A percentile compares a stretch with the other conserved stretches of the same genome.
Conservation (phyloP, 2,888 invertebrate species). For the Lycia hirtaria region DNA sequence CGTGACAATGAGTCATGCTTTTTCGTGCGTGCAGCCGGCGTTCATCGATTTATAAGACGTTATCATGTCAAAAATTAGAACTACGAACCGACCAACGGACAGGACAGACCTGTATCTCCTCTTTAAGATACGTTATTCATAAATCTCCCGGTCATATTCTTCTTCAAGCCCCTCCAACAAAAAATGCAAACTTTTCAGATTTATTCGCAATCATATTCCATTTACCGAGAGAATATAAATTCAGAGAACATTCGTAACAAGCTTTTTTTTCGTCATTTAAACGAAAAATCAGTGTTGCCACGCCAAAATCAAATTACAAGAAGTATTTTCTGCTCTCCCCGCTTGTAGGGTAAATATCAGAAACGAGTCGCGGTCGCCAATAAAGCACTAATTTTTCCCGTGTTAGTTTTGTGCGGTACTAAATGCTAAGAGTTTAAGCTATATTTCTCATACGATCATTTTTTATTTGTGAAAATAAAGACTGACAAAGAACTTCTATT, state of each 20-base stretch:
- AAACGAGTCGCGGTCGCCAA: conserved; percentile 65
- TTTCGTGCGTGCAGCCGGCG: too few relatives aligned
- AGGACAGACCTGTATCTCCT: too few relatives aligned
- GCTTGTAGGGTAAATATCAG: conserved; percentile 59
- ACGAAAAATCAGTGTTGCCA: conserved; percentile 19
- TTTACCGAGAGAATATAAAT: not conserved
- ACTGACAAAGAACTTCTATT: too few relatives aligned
- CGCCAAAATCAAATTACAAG: conserved; percentile 31
- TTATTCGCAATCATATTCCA: conserved; percentile 12
- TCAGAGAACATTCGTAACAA: conserved; percentile 9
- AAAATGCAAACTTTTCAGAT: not conserved
- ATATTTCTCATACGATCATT: not conserved
- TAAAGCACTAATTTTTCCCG: conserved; percentile 74
- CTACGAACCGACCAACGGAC: too few relatives aligned
- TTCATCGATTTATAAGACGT: too few relatives aligned
- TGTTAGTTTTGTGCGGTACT: conserved; percentile 28
- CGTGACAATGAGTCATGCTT: too few relatives aligned
- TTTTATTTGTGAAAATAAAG: too few relatives aligned
- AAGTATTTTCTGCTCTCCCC: conserved; percentile 25
- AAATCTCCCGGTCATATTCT: not conserved
- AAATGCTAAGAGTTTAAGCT: conserved; percentile 21
- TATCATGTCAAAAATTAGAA: too few relatives aligned
- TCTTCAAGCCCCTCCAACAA: not conserved
- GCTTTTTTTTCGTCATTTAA: conserved; percentile 10
- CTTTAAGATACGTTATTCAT: too few relatives aligned